Conservation (phyloP, 2,113 vertebrate genomes). For the Crotalus viridis region DNA sequence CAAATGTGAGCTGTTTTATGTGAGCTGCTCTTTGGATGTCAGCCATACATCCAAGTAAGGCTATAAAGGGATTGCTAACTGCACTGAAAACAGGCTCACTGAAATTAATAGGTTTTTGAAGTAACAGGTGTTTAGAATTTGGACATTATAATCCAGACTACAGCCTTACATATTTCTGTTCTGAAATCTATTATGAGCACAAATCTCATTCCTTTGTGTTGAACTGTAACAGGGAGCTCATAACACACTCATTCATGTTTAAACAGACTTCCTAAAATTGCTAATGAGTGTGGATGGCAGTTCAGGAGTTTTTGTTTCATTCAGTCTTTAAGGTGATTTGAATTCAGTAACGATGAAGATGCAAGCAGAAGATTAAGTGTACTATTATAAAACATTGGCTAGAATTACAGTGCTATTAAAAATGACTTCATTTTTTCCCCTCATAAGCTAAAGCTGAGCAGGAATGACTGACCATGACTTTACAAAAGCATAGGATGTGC, state of each 20-base stretch:
- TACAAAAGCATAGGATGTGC: not conserved
- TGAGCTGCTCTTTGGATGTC: not conserved
- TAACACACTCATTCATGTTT: not conserved
- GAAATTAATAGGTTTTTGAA: not conserved
- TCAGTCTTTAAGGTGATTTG: not conserved
- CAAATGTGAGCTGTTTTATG: not conserved
- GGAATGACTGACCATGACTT: not conserved
- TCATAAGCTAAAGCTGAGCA: not conserved
- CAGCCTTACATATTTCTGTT: not conserved
- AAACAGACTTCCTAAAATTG: not conserved
- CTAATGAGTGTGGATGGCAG: not conserved
- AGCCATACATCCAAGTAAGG: not conserved
- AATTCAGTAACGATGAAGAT: not conserved
- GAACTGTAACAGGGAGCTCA: not conserved
- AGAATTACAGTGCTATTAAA: not conserved
- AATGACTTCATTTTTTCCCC: not conserved
- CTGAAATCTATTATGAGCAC: not conserved
- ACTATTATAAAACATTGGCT: not conserved
- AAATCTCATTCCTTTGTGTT: not conserved
- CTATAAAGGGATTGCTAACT: not conserved
- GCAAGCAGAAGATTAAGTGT: not conserved
- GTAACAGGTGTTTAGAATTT: not conserved
- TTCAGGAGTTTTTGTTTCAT: not conserved
- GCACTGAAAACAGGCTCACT: not conserved
- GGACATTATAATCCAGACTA: not conserved